Base-by-base conservation (phyloP, 2,797 vertebrate genomes). In the Novumbra hubbsi region DNA sequence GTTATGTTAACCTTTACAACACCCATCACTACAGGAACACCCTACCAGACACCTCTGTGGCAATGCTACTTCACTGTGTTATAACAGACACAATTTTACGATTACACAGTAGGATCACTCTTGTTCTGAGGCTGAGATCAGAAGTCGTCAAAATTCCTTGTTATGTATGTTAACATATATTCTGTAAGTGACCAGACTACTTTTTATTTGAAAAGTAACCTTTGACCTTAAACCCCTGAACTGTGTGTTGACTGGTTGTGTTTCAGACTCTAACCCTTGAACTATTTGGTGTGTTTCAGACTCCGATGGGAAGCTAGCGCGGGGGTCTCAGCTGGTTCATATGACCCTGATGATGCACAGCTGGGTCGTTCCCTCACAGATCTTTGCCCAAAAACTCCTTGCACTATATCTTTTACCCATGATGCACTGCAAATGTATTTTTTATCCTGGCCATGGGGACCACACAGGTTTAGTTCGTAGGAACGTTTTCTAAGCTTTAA, bases 291-390 rank as follows among this genome's bases (percentile, higher is more conserved):
- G 32, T 34, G n/a, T 78, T 86, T 17, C 84, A 98, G 96, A 97
- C 82, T 86, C 88, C 0, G 90, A 95, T 1, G 96, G 96, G 50
- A 94, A 88, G 80, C 85, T 95, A 1, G 85, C 83, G 83, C 86
- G 88, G 34, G 93, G 93, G 21, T 91, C 93, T 32, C 92, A 95
- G 85, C 76, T 94, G 73, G 94, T 97, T 80, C 92, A 95, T 76
- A 95, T 98, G 95, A 94, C 92, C 19, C 89, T 98, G 76, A 94
- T 96, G 87, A 96, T 96, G 94, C 96, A 98, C 85, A 95, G 92
- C 76, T 97, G 96, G 96, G 94, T 98, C 1, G 91, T 97, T 30
- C 93, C 96, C 1, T 98, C 96, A 0, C 89, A 94, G 19, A 88
- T 89, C 19, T 93, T 98, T 6, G 93, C 94, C 66, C 90, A 91